Evolutionary conservation across 1,140 invertebrate species (phyloP), one percentile per base, ranked within the genome.

Genomic region (Euura lappo): DNA sequence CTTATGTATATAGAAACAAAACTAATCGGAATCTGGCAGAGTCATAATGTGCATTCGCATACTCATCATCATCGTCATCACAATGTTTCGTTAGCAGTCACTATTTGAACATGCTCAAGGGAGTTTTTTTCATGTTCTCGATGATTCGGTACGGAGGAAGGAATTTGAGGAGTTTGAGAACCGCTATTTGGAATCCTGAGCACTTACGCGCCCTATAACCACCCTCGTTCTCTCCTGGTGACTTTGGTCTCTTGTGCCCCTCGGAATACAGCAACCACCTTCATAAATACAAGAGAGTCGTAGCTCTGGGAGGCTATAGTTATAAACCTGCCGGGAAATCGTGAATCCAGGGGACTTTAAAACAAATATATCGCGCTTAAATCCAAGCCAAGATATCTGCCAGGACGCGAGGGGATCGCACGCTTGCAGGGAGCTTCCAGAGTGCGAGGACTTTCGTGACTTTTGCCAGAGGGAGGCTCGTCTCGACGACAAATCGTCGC

Each of bases 311-410:
- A 71, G 42, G 11, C 10, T 13, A 13, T 4, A 51, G 44, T 44
- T 44, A 44, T 43, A 42, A 2, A 3, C 77, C 51, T 72, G 73
- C 46, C 66, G 68, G 69, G 72, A 67, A 28, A 66, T 71, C 71
- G 73, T 70, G 80, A 82, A 80, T 84, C 81, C 66, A 28, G 78
- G 79, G 81, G 82, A 87, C 82, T 86, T 87, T 86, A 87, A 86
- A 87, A 87, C 85, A 87, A 87, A 87, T 86, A 87, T 87, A 87
- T 87, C 85, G 85, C 85, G 80, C 83, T 84, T 87, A 87, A 86
- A 87, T 86, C 84, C 83, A 6, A 85, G 75, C 80, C 60, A 76
- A 78, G 78, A 82, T 82, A 78, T 83, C 79, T 77, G 77, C 76
- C 74, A 72, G 7, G 70, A 45, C 44, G 45, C 65, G 45, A 42